These are phyloP conservation scores for Cyclophora albipunctata DNA, from an alignment of 2,888 invertebrate species.

Conservation along the genomic window DNA sequence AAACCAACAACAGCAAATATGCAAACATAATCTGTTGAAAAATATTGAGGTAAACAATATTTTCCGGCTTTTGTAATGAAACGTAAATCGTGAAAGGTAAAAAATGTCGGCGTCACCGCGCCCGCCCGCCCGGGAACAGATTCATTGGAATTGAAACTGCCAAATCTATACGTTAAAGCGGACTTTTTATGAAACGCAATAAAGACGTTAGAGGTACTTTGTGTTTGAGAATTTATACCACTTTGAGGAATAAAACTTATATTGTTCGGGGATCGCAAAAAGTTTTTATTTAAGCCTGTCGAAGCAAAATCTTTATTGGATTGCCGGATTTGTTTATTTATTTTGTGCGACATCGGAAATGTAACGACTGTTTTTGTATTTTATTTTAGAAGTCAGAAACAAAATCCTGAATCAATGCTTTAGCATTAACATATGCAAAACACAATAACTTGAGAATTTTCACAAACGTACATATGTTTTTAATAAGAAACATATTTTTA, in stretches of 20 bases:
- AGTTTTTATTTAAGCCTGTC: constrained; percentile 70
- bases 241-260: constrained; percentile 71
- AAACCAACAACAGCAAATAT: too few relatives aligned
- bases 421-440: too few relatives aligned
- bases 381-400: too few relatives aligned
- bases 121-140: constrained; percentile 32
- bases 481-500: too few relatives aligned
- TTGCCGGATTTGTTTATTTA: constrained; percentile 54
- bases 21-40: constrained; percentile 1
- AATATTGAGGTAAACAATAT: constrained; percentile 9
- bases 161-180: constrained; percentile 57
- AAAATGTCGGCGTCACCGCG: constrained; percentile 34
- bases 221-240: constrained; percentile 73
- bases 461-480: too few relatives aligned
- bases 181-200: constrained; percentile 72
- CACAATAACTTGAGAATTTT: too few relatives aligned
- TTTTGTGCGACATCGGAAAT: constrained; percentile 42
- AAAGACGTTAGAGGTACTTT: constrained; percentile 73
- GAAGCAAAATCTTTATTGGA: constrained; percentile 69
- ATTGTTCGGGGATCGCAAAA: constrained; percentile 67
- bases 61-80: constrained; percentile 11
- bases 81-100: constrained; percentile 28
- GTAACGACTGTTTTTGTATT: constrained; percentile 26
- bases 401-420: too few relatives aligned
- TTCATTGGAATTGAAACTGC: constrained; percentile 46